Evolutionary conservation across 2,888 invertebrate species (phyloP).

Genomic region (Cephalotes varians): DNA sequence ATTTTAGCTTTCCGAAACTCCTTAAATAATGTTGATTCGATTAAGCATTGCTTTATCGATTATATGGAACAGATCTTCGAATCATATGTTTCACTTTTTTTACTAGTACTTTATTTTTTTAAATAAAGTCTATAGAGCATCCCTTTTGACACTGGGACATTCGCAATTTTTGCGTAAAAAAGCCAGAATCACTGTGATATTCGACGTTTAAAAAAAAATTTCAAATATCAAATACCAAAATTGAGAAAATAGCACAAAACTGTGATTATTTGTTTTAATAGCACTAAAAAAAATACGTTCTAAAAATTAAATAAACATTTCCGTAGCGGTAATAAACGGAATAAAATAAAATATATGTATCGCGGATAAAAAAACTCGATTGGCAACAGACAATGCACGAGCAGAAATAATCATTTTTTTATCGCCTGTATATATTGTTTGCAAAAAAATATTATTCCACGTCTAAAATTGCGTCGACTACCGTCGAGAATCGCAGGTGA

Average conservation of each 20-base stretch:
- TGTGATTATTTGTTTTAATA: neutral
- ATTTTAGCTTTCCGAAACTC: too few relatives aligned
- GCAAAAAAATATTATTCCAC: neutral
- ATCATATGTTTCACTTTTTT: neutral
- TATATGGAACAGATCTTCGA: too few relatives aligned
- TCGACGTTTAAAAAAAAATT: too few relatives aligned
- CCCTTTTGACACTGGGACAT: neutral
- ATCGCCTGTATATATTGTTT: neutral
- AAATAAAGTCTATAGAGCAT: neutral
- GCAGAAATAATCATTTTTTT: slow-evolving; percentile 26
- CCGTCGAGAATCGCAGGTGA: neutral
- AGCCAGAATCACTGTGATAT: neutral
- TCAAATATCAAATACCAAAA: neutral
- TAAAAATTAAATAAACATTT: slow-evolving; percentile 4
- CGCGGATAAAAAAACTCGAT: slow-evolving; percentile 8
- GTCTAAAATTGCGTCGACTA: slow-evolving; percentile 24
- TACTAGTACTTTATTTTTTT: neutral
- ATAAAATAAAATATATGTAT: slow-evolving; percentile 23
- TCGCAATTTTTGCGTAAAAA: neutral
- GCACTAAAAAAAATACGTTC: slow-evolving; percentile 3
- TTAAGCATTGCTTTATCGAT: too few relatives aligned
- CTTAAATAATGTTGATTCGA: too few relatives aligned
- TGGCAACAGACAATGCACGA: neutral
- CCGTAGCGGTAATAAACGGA: slow-evolving; percentile 21
- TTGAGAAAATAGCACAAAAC: neutral